phyloP scores from a whole-genome alignment of 2,888 invertebrate species.

The Sesia bembeciformis region DNA sequence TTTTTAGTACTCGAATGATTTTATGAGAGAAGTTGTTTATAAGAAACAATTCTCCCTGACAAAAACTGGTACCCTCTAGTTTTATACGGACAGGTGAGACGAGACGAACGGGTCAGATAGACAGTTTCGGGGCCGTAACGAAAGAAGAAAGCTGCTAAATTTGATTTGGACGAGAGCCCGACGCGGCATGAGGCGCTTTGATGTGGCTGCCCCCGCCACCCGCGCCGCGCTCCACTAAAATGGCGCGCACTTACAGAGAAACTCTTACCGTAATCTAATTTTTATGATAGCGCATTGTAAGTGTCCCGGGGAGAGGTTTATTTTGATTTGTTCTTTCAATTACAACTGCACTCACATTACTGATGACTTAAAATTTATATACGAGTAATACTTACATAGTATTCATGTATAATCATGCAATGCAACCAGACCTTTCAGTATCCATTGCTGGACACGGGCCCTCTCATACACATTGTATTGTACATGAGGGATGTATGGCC shows the following conservation, averaged over 20 bases:
- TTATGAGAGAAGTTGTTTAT: too few species aligned
- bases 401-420: too few species aligned
- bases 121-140: constrained; percentile 37
- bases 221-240: constrained; percentile 40
- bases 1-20: too few species aligned
- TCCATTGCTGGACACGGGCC: too few species aligned
- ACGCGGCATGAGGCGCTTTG: constrained; percentile 55
- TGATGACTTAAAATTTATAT: neutral
- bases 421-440: too few species aligned
- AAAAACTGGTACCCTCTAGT: neutral
- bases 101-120: constrained; percentile 25
- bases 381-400: too few species aligned
- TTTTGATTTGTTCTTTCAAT: constrained; percentile 41
- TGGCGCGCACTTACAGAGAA: constrained; percentile 65
- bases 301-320: constrained; percentile 52
- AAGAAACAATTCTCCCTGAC: too few species aligned
- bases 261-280: constrained; percentile 70
- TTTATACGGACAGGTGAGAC: constrained; percentile 15
- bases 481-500: too few species aligned
- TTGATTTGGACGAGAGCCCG: constrained; percentile 58
- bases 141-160: constrained; percentile 67
- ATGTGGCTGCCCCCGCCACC: constrained; percentile 43
- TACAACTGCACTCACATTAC: constrained; percentile 19
- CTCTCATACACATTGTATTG: too few species aligned
- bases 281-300: constrained; percentile 71